Conservation (phyloP, 2,888 invertebrate species). For the Hydriomena furcata region DNA sequence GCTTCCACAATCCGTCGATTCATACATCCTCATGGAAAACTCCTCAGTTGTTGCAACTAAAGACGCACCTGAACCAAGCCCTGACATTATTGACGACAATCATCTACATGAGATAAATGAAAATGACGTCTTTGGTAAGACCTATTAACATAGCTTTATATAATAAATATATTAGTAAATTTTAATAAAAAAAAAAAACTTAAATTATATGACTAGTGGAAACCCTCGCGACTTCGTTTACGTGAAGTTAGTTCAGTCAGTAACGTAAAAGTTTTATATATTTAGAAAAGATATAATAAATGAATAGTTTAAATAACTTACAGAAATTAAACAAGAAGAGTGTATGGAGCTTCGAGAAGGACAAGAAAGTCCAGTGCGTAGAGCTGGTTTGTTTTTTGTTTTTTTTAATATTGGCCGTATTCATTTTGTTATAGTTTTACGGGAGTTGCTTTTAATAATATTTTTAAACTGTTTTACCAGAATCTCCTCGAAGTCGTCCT, state of each 20-base stretch:
- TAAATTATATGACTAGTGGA: too few relatives aligned
- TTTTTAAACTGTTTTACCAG: background rate
- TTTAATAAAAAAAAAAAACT: too few relatives aligned
- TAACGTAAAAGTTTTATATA: too few relatives aligned
- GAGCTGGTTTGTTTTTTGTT: constrained; percentile 8
- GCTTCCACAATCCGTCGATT: constrained; percentile 8
- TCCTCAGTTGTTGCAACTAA: constrained; percentile 5
- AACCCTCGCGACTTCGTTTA: background rate
- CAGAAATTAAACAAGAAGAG: constrained; percentile 21
- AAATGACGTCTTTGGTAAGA: constrained; percentile 39
- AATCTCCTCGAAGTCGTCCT: constrained; percentile 15
- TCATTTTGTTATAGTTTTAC: too few relatives aligned
- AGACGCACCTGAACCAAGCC: constrained; percentile 6
- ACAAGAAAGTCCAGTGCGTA: constrained; percentile 33
- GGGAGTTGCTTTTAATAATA: background rate
- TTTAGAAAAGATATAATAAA: constrained; percentile 8
- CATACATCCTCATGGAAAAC: constrained; percentile 16
- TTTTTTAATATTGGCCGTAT: background rate
- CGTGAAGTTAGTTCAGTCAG: too few relatives aligned
- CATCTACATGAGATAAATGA: constrained; percentile 35
- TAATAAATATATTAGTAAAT: too few relatives aligned
- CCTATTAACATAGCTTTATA: too few relatives aligned
- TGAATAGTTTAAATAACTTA: constrained; percentile 6
- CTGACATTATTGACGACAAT: constrained; percentile 5
- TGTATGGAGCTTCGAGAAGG: constrained; percentile 33